Base-by-base conservation (phyloP, 1,140 invertebrate genomes). In the Hetaerina americana region DNA sequence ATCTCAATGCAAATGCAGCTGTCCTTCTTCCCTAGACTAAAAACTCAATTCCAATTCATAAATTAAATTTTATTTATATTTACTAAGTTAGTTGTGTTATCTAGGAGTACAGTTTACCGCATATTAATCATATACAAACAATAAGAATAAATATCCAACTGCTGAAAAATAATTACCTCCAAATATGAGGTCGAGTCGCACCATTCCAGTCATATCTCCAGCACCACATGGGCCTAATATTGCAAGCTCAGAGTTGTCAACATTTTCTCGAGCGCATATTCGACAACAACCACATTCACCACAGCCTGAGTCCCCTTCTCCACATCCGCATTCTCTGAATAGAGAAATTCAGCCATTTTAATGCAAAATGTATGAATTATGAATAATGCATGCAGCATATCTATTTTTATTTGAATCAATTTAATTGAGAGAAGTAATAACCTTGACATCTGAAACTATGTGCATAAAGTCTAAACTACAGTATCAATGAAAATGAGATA, bases 301-400 rank as follows among this genome's bases (percentile, higher is more conserved):
- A 78, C 96, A 98, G 0, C 96, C 95, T 57, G 93, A 92, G 78
- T 98, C 96, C 18, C 95, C 96, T 78, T 93, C 91, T 18, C 96
- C 96, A 85, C 96, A 98, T 0, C 93, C 94, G 83, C 96, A 99
- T 77, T 92, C 90, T 76, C 94, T 95, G 73, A 22, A 78, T 75
- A 68, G 74, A 76, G 66, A 70, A 71, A 73, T 73, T 68, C 49
- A 71, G 49, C 70, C 22, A 67, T 49, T 68, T 70, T 57, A 73
- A 22, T 70, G 15, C 27, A 40, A 18, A 72, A 57, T 49, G 31
- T n/a, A n/a, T n/a, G n/a, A n/a, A n/a, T n/a, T n/a, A n/a, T n/a
- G n/a, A n/a, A n/a, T n/a, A n/a, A n/a, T n/a, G n/a, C n/a, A n/a
- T n/a, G n/a, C n/a, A n/a, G n/a, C n/a, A n/a, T n/a, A n/a, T n/a